Percentiles rank a stretch among this genome's conserved stretches.
Conservation (phyloP, 2,113 vertebrate genomes). For the Pterocles gutturalis region DNA sequence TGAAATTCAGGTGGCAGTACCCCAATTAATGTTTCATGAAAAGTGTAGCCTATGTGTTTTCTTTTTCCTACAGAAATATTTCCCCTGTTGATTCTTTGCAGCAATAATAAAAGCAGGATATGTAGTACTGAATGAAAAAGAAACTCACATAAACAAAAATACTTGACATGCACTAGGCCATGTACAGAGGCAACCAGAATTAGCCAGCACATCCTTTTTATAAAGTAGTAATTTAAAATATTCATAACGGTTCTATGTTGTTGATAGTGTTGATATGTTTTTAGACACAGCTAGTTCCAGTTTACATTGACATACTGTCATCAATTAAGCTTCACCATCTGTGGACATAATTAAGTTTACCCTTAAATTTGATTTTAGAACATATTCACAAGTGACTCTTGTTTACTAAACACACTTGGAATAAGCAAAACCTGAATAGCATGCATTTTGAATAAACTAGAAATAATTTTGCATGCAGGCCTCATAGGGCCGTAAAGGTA, state of each 20-base stretch:
- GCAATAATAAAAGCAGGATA: background rate
- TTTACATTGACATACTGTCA: constrained; percentile 74
- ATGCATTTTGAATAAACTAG: constrained; percentile 21
- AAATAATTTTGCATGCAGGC: constrained; percentile 9
- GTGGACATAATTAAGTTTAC: constrained; percentile 78
- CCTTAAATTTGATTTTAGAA: constrained; percentile 77
- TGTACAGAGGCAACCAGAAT: constrained; percentile 10
- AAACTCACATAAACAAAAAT: background rate
- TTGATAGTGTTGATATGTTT: constrained; percentile 64
- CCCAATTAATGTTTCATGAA: background rate
- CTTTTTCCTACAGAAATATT: background rate
- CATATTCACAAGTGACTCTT: constrained; percentile 70
- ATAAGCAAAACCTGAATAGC: constrained; percentile 50
- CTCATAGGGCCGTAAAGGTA: background rate
- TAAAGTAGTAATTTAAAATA: constrained; percentile 40
- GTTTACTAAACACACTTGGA: constrained; percentile 70
- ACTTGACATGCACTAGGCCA: background rate
- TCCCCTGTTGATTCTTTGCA: background rate
- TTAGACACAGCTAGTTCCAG: constrained; percentile 73
- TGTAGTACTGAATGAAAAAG: background rate
- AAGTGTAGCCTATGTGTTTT: background rate
- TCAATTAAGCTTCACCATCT: constrained; percentile 79
- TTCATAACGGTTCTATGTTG: constrained; percentile 51
- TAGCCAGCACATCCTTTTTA: constrained; percentile 1
- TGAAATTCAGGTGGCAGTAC: background rate